Percentiles rank a stretch among this genome's conserved stretches.
phyloP scores from a whole-genome alignment of 2,888 invertebrate genomes.

The Chymomyza fuscimana region DNA sequence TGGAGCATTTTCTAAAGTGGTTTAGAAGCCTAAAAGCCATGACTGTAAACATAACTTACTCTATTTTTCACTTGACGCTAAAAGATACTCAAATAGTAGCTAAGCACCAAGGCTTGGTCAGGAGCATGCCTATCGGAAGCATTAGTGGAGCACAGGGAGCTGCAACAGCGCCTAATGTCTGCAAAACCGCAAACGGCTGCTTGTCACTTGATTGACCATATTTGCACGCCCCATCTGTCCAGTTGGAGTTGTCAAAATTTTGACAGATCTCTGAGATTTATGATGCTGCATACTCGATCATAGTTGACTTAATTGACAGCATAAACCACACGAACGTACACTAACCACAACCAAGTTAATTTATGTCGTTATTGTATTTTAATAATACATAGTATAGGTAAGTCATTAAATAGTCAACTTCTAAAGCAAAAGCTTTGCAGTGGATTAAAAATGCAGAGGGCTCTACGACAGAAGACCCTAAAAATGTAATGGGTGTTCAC shows the following conservation, averaged over 20 bases:
- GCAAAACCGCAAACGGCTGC: background rate
- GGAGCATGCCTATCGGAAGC: background rate
- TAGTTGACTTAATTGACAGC: slow-evolving; percentile 19
- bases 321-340: background rate
- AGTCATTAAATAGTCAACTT: no score
- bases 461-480: no score
- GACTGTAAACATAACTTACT: background rate
- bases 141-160: background rate
- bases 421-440: no score
- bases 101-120: no score
- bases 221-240: background rate
- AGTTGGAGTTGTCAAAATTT: slow-evolving; percentile 10
- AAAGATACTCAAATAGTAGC: no score
- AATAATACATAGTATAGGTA: no score
- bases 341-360: no score
- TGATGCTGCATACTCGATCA: slow-evolving; percentile 12
- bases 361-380: background rate
- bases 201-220: slow-evolving; percentile 1
- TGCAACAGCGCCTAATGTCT: background rate
- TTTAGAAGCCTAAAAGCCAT: background rate
- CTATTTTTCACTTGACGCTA: no score
- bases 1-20: slow-evolving; percentile 24
- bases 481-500: no score
- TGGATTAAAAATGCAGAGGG: no score
- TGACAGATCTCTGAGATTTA: slow-evolving; percentile 4